Evolutionary conservation across 2,113 vertebrate genomes (phyloP), one percentile per base, ranked within the genome.

Genomic region (Dinomys branickii): DNA sequence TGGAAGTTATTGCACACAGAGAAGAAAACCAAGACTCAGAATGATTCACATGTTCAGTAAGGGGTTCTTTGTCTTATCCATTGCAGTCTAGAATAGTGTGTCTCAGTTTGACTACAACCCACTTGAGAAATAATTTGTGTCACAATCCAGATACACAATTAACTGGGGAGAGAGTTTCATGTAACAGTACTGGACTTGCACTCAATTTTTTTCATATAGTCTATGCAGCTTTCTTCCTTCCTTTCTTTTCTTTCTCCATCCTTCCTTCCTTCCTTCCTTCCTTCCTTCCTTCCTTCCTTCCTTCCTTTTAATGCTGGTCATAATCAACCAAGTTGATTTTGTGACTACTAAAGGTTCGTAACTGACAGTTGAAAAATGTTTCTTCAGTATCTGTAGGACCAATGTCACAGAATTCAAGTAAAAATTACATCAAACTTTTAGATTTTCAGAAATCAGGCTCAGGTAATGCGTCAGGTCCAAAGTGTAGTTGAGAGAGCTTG

Each of bases 361-460:
- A 96, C 0, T 90, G 87, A 85, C 44, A 61, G 54, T 26, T 95
- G 78, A 83, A 95, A 95, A 94, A 93, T 50, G 28, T 80, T 50
- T 35, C 24, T 71, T 20, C 11, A 81, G 24, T 3, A 44, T 28
- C 52, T 50, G 4, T 17, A 52, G 33, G 69, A 80, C 71, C 77
- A 81, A 22, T 52, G 73, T 77, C 71, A 77, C 47, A 38, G 8
- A 95, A 88, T 92, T 93, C 22, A n/a, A 90, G 56, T 22, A 82
- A 44, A 96, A 93, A 94, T 92, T 83, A 41, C 58, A 88, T 95
- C 90, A 86, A 88, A 94, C 35, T 89, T 80, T 84, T 88, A 93
- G 86, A 12, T 89, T 59, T 83, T 95, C 88, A 50, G n/a, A 96
- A 95, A 89, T 81, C 54, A 85, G 24, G 44, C 84, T 41, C 65